Conservation (phyloP, 2,797 vertebrate species). For the Mormyrops attenuatus region DNA sequence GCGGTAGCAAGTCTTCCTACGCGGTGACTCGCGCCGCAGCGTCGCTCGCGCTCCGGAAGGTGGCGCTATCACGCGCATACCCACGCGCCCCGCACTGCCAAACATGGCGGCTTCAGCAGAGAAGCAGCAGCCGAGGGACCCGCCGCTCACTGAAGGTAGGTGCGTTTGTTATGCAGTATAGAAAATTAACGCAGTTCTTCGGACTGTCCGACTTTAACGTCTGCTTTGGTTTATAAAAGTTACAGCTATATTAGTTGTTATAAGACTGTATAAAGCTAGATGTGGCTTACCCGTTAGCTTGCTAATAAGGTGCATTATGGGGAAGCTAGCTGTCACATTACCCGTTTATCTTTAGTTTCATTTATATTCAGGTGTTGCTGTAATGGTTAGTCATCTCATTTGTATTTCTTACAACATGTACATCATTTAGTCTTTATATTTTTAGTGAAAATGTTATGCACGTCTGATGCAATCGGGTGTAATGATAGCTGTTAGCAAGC, state of each 20-base stretch:
- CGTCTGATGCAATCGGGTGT: background rate
- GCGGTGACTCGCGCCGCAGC: background rate
- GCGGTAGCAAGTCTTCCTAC: background rate
- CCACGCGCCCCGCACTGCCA: slow-evolving; percentile 34
- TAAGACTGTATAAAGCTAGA: background rate
- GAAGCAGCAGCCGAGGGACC: slow-evolving; percentile 46
- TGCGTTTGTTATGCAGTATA: background rate
- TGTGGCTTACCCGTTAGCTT: background rate
- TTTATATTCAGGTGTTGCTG: background rate
- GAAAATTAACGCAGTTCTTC: background rate
- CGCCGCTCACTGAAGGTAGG: slow-evolving; percentile 22
- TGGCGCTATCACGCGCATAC: background rate
- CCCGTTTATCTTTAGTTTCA: background rate
- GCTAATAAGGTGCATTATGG: background rate
- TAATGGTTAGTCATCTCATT: background rate
- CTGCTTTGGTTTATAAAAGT: background rate
- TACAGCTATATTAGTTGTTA: background rate
- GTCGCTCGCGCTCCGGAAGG: background rate
- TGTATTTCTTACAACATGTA: background rate
- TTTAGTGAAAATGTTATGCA: background rate
- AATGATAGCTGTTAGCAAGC: background rate
- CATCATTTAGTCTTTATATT: background rate
- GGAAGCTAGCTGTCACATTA: background rate
- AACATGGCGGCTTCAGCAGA: slow-evolving; percentile 66
- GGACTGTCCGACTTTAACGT: background rate